These are phyloP conservation scores for Andrena haemorrhoa DNA, from an alignment of 2,888 invertebrate species.

Conservation along the genomic window DNA sequence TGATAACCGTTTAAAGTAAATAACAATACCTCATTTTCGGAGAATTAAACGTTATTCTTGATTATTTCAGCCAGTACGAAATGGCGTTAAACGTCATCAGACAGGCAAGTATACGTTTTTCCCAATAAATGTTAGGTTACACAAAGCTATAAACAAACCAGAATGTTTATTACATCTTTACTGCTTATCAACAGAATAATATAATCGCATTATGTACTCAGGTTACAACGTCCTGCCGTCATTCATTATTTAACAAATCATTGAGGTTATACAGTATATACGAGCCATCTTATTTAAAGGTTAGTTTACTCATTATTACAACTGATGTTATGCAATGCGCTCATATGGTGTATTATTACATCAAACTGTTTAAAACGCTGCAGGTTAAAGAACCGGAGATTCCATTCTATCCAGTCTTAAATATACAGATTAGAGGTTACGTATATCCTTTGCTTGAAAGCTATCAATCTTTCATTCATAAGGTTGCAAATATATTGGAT, in stretches of 20 bases:
- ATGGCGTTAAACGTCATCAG: constrained; percentile 61
- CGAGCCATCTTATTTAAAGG: constrained; percentile 91
- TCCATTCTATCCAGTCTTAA: constrained; percentile 90
- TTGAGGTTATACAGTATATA: constrained; percentile 83
- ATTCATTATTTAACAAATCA: constrained; percentile 10
- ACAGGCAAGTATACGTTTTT: constrained; percentile 52
- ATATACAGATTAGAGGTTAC: constrained; percentile 93
- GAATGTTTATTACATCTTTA: not conserved
- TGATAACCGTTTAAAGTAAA: too few species aligned
- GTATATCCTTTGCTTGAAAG: constrained; percentile 93
- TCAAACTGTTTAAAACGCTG: constrained; percentile 75
- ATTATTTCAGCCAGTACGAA: constrained; percentile 8
- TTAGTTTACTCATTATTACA: constrained; percentile 79
- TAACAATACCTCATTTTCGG: too few species aligned
- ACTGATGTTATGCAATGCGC: not conserved
- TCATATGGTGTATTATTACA: not conserved
- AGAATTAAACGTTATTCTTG: not conserved
- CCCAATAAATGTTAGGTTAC: not conserved
- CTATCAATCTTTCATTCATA: constrained; percentile 92
- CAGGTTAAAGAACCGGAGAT: constrained; percentile 89
- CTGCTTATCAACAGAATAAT: constrained; percentile 8
- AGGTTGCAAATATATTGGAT: constrained; percentile 90
- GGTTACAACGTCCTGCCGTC: constrained; percentile 27
- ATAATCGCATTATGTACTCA: constrained; percentile 34
- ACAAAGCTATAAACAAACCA: not conserved